Evolutionary conservation across 1,140 invertebrate species (phyloP).

Genomic region (Globodera ellingtonae): DNA sequence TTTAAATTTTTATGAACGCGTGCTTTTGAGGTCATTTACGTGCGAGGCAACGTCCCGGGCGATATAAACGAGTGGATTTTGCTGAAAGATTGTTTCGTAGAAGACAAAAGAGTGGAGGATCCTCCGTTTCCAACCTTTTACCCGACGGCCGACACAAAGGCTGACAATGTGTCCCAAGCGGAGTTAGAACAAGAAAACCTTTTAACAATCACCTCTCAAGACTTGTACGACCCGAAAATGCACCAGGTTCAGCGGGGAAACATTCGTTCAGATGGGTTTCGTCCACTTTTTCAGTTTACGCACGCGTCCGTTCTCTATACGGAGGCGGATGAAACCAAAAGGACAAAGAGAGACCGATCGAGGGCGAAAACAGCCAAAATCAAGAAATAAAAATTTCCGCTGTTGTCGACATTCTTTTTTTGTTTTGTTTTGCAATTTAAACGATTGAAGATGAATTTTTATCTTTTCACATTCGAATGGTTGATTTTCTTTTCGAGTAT

Average conservation of each 20-base stretch:
- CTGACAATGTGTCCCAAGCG: constrained; percentile 31
- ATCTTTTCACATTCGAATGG: neutral
- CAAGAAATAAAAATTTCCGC: constrained; percentile 49
- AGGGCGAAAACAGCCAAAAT: constrained; percentile 62
- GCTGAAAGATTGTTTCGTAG: constrained; percentile 47
- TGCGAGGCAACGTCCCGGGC: constrained; percentile 57
- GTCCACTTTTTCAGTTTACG: constrained; percentile 48
- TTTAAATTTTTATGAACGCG: neutral
- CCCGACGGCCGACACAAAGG: constrained; percentile 22
- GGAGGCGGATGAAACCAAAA: constrained; percentile 52
- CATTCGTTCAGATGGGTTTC: neutral
- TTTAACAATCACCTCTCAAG: constrained; percentile 36
- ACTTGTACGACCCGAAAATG: constrained; percentile 49
- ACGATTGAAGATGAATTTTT: neutral
- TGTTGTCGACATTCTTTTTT: constrained; percentile 10
- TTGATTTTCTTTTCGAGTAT: too few relatives aligned
- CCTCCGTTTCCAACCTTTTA: constrained; percentile 59
- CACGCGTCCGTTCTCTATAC: constrained; percentile 57
- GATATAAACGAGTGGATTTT: constrained; percentile 54
- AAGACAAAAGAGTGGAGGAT: constrained; percentile 48
- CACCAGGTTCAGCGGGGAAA: neutral
- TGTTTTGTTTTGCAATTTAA: constrained; percentile 26
- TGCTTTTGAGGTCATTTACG: constrained; percentile 55
- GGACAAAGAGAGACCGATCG: constrained; percentile 48
- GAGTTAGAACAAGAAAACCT: neutral